Base-by-base conservation (phyloP, 2,113 vertebrate genomes). In the Thinocorus orbignyianus region DNA sequence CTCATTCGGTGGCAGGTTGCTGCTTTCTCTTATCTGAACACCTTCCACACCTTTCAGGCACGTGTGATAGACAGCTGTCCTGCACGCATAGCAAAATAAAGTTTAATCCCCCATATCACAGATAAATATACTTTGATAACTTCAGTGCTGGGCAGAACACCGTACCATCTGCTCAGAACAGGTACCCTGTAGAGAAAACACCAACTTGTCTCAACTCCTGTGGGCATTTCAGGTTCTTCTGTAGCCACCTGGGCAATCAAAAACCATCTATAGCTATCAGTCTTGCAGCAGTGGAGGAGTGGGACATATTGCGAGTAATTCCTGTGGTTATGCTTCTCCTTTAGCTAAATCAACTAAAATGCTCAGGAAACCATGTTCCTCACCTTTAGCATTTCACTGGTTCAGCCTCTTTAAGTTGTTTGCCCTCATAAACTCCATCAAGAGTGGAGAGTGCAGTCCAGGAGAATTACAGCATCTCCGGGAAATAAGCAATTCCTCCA, bases 51-150 rank as follows among this genome's bases (percentile, higher is more conserved):
- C n/a, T 84, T 78, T 97, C 91, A 79, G 76, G 81, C 88, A 72
- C 17, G 2, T 76, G 55, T 80, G 92, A 96, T 86, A 91, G 95
- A 93, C 91, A 95, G 92, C 81, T 95, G 92, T 91, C 96, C 77
- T 81, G 66, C 57, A 82, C 13, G 78, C 84, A 81, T 80, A 91
- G 54, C 41, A 82, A 93, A 95, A 58, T 3, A 2, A 60, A 89
- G 49, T 85, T 76, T 66, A 79, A 80, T 46, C 39, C 88, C 49
- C 39, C 31, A 26, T 54, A 65, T 79, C 65, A 65, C 37, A 79
- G 86, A 39, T 9, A 86, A 86, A 89, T n/a, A 19, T 46, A 44
- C 73, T 92, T 78, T 76, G 86, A 70, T 70, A 93, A n/a, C 54
- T 57, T 74, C 69, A 72, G 46, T 22, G 66, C 52, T 70, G 76